Base-by-base conservation (phyloP, 1,140 invertebrate genomes). In the Dolichoris vasculosae region DNA sequence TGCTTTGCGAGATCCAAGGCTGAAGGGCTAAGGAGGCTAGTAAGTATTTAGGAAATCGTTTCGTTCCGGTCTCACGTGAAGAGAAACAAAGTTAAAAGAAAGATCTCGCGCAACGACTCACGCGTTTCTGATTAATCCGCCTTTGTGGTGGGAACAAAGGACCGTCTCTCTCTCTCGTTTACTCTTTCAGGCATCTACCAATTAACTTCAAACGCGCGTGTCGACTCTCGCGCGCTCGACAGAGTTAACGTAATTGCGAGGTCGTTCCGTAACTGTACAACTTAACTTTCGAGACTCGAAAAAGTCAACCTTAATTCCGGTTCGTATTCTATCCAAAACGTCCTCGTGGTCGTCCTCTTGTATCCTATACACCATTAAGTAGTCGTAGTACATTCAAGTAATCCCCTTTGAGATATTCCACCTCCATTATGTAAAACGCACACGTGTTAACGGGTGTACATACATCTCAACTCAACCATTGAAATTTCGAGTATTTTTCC, bases 161-260 rank as follows among this genome's bases (percentile, higher is more conserved):
- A 71, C 48, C 48, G 67, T 55, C 43, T 69, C 71, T 38, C 71
- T 73, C 15, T 75, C 82, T 75, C 81, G 9, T n/a, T 71, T 35
- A 71, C 76, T 32, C 69, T 38, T 81, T 35, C 32, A 23, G 40
- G 51, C 79, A 69, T 75, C 78, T 32, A 35, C 59, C 79, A 82
- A 86, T 86, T 86, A 86, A 86, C 84, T 86, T 86, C 84, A 86
- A 80, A 84, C 78, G 43, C 64, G 76, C 76, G 63, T 73, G 40
- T 73, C 69, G 69, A 26, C 30, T 67, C 63, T 77, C 32, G 46
- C 82, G 40, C 59, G 11, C 38, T 38, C 63, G 51, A 51, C 69
- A 26, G 71, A 81, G 78, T 85, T 81, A 67, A 81, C 71, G 79
- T 86, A 86, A 86, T 86, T 82, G 84, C 79, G 63, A 80, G 64